phyloP scores from a whole-genome alignment of 2,888 invertebrate genomes.

The Danaus chrysippus region DNA sequence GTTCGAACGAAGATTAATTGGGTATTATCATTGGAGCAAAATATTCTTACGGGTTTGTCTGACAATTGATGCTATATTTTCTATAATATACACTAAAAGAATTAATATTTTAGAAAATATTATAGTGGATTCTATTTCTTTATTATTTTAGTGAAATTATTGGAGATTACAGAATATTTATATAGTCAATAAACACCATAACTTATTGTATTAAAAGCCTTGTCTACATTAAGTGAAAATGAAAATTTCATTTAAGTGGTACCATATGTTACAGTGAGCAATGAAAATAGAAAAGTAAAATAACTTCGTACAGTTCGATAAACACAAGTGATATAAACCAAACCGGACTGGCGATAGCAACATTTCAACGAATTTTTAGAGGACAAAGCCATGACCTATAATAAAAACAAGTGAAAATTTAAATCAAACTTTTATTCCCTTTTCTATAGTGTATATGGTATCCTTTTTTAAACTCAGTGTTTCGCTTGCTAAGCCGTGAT shows the following conservation, averaged over 20 bases:
- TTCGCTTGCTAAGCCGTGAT: too few relatives aligned
- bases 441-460: too few relatives aligned
- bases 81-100: too few relatives aligned
- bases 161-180: neutral
- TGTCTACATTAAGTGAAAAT: neutral
- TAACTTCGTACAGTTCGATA: slow-evolving; percentile 8
- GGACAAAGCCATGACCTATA: neutral
- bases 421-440: too few relatives aligned
- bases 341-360: slow-evolving; percentile 1
- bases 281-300: slow-evolving; percentile 11
- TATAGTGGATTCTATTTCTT: too few relatives aligned
- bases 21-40: slow-evolving; percentile 11
- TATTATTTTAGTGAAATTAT: too few relatives aligned
- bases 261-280: neutral
- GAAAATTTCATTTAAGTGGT: slow-evolving; percentile 1
- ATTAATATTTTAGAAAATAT: too few relatives aligned
- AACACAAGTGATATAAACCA: slow-evolving; percentile 1
- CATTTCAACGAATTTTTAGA: slow-evolving; percentile 1
- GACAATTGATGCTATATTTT: too few relatives aligned
- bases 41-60: neutral
- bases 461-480: too few relatives aligned
- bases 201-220: neutral
- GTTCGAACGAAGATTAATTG: slow-evolving; percentile 17
- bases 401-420: neutral
- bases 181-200: neutral